Base-by-base conservation (phyloP, 1,140 invertebrate genomes). In the Hyles vespertilio region DNA sequence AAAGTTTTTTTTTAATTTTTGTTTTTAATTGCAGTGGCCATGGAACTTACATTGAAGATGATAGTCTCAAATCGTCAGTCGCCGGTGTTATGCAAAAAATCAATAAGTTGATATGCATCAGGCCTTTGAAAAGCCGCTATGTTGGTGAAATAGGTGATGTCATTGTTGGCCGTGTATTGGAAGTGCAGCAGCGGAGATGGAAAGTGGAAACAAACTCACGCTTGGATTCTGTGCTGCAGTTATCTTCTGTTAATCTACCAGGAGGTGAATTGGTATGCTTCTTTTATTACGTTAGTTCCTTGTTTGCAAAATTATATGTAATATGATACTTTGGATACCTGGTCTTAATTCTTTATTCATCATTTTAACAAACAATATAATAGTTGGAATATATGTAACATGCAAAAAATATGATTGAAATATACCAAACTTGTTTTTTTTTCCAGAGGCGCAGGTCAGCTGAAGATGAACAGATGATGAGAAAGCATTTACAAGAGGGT, bases 381-480 rank as follows among this genome's bases (percentile, higher is more conserved):
- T 22, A 22, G 22, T 22, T 22, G 22, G 1, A 22, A 22, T 22
- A 22, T 22, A 22, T 22, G 22, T 22, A 22, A 22, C 22, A 22
- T 22, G 2, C 22, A 22, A 22, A 22, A 22, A 22, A 22, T 22
- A 22, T 22, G 22, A 22, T 22, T 22, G 22, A 22, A 22, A 22
- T 22, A 22, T 22, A 22, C 22, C 22, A 22, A 22, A 22, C 22
- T 22, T 22, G 22, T 22, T 22, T 22, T 22, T 22, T 36, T 59
- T 84, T 87, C 49, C 76, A 98, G 93, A 93, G 98, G 71, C 90
- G 98, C 68, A 92, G 98, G 85, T 98, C 96, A 8, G 94, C 94
- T 3, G 98, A 99, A 91, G 98, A 99, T 92, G 98, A 99, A 86
- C 94, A 98, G 77, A 96, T 96, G 89, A 99, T 99, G 98, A 91